Percentiles rank a stretch among this genome's conserved stretches.
phyloP scores from a whole-genome alignment of 2,113 vertebrate genomes.

The Cottus gobio region DNA sequence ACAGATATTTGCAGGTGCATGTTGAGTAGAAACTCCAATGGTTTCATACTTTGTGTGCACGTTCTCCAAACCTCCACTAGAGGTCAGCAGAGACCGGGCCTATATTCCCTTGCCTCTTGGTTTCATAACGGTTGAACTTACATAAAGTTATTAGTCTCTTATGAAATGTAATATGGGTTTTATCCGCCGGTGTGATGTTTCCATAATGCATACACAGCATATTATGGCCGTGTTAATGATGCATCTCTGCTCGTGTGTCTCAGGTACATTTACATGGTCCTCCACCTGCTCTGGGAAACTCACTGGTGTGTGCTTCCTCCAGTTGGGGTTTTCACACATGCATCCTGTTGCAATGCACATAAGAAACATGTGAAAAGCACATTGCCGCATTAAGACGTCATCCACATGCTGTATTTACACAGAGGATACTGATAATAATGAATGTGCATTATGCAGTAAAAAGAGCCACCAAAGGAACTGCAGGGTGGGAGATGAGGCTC shows the following conservation, averaged over 20 bases:
- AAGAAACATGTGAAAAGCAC: neutral
- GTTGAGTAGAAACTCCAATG: neutral
- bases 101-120: neutral
- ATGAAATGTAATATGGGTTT: constrained; percentile 19
- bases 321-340: neutral
- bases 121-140: constrained; percentile 66
- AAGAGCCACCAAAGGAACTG: too few species aligned
- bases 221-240: neutral
- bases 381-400: too few species aligned
- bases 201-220: neutral
- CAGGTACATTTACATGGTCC: neutral
- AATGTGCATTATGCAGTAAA: too few species aligned
- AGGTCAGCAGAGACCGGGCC: constrained; percentile 47
- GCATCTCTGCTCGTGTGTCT: neutral
- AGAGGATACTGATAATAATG: neutral
- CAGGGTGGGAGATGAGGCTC: constrained; percentile 1
- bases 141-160: constrained; percentile 67
- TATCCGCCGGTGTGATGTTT: neutral
- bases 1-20: neutral
- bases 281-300: neutral
- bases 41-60: neutral
- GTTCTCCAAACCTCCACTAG: constrained; percentile 41
- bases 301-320: neutral
- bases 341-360: neutral
- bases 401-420: neutral